Base-by-base conservation (phyloP, 2,797 vertebrate genomes). In the Anguilla pacifica region DNA sequence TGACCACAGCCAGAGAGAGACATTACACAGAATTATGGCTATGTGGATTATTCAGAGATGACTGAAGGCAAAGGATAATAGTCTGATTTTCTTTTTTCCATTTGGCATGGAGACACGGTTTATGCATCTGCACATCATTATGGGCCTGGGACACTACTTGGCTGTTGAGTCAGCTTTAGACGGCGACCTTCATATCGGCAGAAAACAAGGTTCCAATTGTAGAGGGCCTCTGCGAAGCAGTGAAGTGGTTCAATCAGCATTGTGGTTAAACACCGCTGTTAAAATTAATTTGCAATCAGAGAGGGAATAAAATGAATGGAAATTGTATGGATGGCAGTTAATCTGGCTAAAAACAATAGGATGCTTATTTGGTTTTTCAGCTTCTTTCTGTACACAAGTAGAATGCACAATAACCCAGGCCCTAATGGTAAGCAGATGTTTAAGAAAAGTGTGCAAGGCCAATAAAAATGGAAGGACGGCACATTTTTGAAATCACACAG, bases 371-470 rank as follows among this genome's bases (percentile, higher is more conserved):
- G 3, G 83, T 59, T 59, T 77, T 77, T 43, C 2, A 79, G 46
- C 83, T 70, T 88, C 67, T 88, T 86, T 86, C 84, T 88, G 81
- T 35, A 17, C 85, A 86, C 43, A 88, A 82, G 43, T 72, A 86
- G 84, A 35, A 57, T 81, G 43, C 74, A 82, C 22, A 88, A 70
- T 83, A 46, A 7, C n/a, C 3, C 67, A 88, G 72, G 53, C 81
- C 13, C 72, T 88, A 88, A 88, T 86, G 43, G 35, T 57, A 88
- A 88, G 77, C 87, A 88, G 87, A 88, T 88, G 87, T 88, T 88
- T 55, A 39, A 55, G 84, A 87, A 51, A 19, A 43, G 49, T 59
- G 67, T 10, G n/a, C n/a, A 46, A 15, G 25, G 83, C 87, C 87
- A 84, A 31, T 6, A 19, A 87, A 53, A 87, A 84, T 72, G 53